Base-by-base conservation (phyloP, 2,888 invertebrate species). In the Parnassius mnemosyne region DNA sequence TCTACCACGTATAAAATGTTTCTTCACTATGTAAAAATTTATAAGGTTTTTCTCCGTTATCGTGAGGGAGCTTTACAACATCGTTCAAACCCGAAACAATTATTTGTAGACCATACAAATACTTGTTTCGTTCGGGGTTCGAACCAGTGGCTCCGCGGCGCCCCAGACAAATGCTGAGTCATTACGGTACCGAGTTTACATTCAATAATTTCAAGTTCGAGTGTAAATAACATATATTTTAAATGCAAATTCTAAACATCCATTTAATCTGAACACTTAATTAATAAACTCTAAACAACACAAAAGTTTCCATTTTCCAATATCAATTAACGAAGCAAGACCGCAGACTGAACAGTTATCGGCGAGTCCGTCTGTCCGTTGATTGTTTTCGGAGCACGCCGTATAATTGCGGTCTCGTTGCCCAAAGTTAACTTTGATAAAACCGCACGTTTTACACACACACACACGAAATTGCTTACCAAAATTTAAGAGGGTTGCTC, bases 311-410 rank as follows among this genome's bases (percentile, higher is more conserved):
- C 34, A 60, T 54, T 57, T 53, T 52, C 61, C 34, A 57, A 63
- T 55, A 57, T 60, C 53, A 52, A 60, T 60, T 58, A 58, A 63
- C 13, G 57, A 66, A 55, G 55, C 44, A 20, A 49, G 60, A 72
- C 74, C 75, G 60, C 74, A 74, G 60, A 63, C 73, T 55, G 68
- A 65, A 74, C 72, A 69, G 77, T 72, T 70, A 74, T 68, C 63
- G 70, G 65, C 69, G 73, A 71, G 73, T 76, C 68, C 71, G 69
- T 65, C 70, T 10, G 13, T 49, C 67, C 69, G 75, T 77, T 82
- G 79, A 85, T 86, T 88, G 85, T 85, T 83, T 83, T 77, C 80
- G 73, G 69, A 80, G 82, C 53, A 76, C 67, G 72, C 68, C 77
- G 81, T 81, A 73, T 74, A 76, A 80, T 79, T 82, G 85, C 71